Evolutionary conservation across 2,113 vertebrate genomes (phyloP).

Genomic region (Tachycineta bicolor): DNA sequence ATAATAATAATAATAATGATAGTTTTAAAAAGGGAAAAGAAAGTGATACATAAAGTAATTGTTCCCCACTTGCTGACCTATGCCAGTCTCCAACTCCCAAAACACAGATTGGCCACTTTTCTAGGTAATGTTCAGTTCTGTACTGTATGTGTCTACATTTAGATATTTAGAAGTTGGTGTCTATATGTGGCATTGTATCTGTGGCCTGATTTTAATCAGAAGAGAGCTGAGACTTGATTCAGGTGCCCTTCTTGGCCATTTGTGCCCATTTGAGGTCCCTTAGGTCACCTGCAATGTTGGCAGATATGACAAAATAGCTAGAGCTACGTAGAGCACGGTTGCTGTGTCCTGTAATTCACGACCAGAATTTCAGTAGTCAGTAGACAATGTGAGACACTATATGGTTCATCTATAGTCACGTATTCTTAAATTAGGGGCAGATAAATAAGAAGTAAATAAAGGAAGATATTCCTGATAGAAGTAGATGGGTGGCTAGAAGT

Average conservation of each 20-base stretch:
- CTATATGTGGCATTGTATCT: not conserved
- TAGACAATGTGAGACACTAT: not conserved
- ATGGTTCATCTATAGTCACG: not conserved
- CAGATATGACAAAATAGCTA: not conserved
- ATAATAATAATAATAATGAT: no score
- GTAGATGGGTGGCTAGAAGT: no score
- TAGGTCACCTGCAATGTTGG: not conserved
- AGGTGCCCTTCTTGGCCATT: not conserved
- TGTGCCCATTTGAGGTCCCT: not conserved
- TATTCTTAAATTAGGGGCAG: not conserved
- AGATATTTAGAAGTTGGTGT: not conserved
- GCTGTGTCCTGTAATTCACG: not conserved
- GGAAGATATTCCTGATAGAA: not conserved
- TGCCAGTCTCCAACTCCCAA: not conserved
- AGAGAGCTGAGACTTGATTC: not conserved
- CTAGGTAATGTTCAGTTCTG: not conserved
- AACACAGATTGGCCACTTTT: not conserved
- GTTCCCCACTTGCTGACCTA: accelerated
- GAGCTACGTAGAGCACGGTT: accelerated
- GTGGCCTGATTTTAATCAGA: not conserved
- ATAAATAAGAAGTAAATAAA: not conserved
- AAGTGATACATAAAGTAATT: not conserved
- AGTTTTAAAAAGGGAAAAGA: not conserved
- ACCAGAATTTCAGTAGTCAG: not conserved
- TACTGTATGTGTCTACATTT: not conserved